These are phyloP conservation scores for Catagonus wagneri DNA, from an alignment of 2,113 vertebrate genomes.

Conservation along the genomic window DNA sequence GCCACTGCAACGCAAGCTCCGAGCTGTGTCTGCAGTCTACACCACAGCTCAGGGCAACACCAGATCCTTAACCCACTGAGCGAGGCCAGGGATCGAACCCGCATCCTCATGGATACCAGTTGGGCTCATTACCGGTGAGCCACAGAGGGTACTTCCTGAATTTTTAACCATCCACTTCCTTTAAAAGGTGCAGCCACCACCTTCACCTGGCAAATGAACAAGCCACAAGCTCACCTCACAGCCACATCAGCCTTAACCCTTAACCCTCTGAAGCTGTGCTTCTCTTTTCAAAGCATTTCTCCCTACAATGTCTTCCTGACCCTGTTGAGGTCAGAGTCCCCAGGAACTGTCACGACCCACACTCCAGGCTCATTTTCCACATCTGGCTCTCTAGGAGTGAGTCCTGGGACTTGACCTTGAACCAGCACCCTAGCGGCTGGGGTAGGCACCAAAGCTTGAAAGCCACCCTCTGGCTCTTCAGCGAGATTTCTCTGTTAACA, in stretches of 20 bases:
- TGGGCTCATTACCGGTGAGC: background rate
- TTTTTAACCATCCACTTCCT: background rate
- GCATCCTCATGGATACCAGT: too few relatives aligned
- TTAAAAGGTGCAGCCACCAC: too few relatives aligned
- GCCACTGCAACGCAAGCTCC: too few relatives aligned
- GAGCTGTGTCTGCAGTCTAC: too few relatives aligned
- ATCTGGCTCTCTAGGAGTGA: fast-evolving
- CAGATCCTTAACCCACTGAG: too few relatives aligned
- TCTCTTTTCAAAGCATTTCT: background rate
- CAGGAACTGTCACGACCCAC: fast-evolving
- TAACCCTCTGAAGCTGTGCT: background rate
- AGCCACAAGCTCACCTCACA: background rate
- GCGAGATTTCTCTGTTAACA: background rate
- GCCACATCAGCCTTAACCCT: background rate
- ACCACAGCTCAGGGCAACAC: too few relatives aligned
- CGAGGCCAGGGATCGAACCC: too few relatives aligned
- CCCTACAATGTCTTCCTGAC: fast-evolving
- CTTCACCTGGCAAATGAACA: too few relatives aligned
- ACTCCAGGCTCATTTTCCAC: fast-evolving
- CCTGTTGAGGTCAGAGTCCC: background rate
- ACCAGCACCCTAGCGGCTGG: background rate
- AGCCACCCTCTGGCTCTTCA: background rate
- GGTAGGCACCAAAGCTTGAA: background rate
- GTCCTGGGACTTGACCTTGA: background rate
- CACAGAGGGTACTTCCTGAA: background rate